Conservation (phyloP, 92 coral and sea anemone species). For the Galaxea fascicularis region DNA sequence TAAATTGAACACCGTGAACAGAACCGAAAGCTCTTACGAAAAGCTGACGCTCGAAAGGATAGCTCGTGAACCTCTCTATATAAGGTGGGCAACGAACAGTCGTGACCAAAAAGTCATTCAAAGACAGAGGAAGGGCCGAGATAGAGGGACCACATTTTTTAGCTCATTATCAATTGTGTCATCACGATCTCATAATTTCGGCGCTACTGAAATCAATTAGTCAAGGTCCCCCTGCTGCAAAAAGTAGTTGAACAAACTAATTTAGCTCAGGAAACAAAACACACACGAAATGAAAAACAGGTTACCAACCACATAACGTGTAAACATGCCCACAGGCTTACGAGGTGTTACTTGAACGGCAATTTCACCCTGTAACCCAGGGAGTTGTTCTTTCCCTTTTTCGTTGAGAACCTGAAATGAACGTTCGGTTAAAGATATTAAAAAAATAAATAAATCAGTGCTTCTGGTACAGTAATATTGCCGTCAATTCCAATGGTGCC, state of each 20-base stretch:
- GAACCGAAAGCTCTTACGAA: too few relatives aligned
- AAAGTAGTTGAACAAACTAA: not conserved
- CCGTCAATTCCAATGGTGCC: not conserved
- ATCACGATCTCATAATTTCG: too few relatives aligned
- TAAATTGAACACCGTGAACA: too few relatives aligned
- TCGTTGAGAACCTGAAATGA: not conserved
- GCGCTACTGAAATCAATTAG: not conserved
- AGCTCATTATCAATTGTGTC: too few relatives aligned
- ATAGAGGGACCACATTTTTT: too few relatives aligned
- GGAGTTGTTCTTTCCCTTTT: not conserved
- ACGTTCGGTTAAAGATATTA: not conserved
- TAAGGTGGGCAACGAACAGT: too few relatives aligned
- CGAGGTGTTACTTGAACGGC: not conserved
- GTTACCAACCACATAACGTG: conserved; percentile 6
- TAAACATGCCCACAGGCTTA: not conserved
- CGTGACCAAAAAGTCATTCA: too few relatives aligned
- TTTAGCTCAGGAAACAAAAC: not conserved
- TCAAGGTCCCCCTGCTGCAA: not conserved
- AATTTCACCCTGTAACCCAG: not conserved
- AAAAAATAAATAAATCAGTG: not conserved
- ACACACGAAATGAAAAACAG: not conserved
- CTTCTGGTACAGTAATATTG: not conserved
- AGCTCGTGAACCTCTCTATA: too few relatives aligned
- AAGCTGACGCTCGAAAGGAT: too few relatives aligned
- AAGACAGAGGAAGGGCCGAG: too few relatives aligned